A percentile compares a stretch with the other conserved stretches of the same genome.
Conservation (phyloP, 2,888 invertebrate genomes). For the Eilema caniola region DNA sequence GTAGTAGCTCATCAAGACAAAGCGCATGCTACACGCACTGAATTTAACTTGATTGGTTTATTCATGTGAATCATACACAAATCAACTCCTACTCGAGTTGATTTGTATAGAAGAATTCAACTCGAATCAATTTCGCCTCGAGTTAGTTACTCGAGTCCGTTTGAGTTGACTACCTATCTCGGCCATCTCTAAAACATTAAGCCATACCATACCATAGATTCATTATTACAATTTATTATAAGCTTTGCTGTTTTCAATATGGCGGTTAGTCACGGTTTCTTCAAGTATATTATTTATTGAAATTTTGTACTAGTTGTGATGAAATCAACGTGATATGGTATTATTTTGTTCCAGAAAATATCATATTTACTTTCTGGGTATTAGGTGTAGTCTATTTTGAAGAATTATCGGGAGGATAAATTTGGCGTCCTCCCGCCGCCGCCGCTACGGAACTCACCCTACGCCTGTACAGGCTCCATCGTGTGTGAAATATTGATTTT, state of each 20-base stretch:
- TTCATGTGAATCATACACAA: too few relatives aligned
- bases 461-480: constrained; percentile 47
- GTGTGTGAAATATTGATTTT: constrained; percentile 67
- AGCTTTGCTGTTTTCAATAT: constrained; percentile 54
- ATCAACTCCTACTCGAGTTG: too few relatives aligned
- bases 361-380: constrained; percentile 14
- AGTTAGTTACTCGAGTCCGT: too few relatives aligned
- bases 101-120: too few relatives aligned
- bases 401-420: constrained; percentile 29
- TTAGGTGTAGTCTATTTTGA: constrained; percentile 26
- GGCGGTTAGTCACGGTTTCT: constrained; percentile 67
- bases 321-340: constrained; percentile 13
- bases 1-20: too few relatives aligned
- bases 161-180: too few relatives aligned
- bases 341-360: constrained; percentile 38
- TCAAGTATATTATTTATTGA: constrained; percentile 11
- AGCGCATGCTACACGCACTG: too few relatives aligned
- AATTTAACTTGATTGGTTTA: too few relatives aligned
- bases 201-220: too few relatives aligned
- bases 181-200: too few relatives aligned
- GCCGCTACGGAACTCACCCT: constrained; percentile 51
- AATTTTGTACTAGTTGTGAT: constrained; percentile 17
- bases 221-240: too few relatives aligned
- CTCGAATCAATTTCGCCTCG: too few relatives aligned
- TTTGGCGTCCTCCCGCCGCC: constrained; percentile 66